phyloP scores from a whole-genome alignment of 1,140 invertebrate species.

The Cheumatopsyche charites region DNA sequence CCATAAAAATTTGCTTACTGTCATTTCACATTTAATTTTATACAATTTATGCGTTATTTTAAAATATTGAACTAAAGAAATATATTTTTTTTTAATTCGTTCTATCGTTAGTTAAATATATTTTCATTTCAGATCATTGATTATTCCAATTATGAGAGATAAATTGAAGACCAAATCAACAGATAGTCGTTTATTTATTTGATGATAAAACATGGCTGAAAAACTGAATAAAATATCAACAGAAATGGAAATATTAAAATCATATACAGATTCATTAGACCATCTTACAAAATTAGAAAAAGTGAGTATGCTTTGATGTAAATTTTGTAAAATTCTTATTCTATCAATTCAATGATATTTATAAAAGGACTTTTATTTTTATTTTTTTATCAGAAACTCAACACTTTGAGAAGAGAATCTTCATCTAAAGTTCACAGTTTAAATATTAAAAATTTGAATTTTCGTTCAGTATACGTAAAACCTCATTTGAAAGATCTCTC shows the following conservation, averaged over 20 bases:
- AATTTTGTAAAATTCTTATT: not conserved
- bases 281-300: constrained; percentile 21
- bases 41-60: too few relatives aligned
- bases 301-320: not conserved
- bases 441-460: not conserved
- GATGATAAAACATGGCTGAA: too few relatives aligned
- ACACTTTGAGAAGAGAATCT: constrained; percentile 14
- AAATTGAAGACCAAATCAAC: too few relatives aligned
- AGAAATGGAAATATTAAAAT: not conserved
- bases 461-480: not conserved
- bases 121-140: too few relatives aligned
- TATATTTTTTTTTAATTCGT: too few relatives aligned
- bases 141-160: too few relatives aligned
- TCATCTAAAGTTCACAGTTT: not conserved
- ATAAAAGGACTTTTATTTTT: not conserved
- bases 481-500: not conserved
- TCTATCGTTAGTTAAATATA: too few relatives aligned
- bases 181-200: too few relatives aligned
- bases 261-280: not conserved
- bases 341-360: not conserved
- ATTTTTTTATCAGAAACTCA: not conserved
- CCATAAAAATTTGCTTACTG: too few relatives aligned
- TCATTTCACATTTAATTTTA: too few relatives aligned
- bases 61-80: too few relatives aligned
- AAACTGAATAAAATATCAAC: too few relatives aligned